Evolutionary conservation across 2,797 vertebrate species (phyloP).

Genomic region (Chiloscyllium punctatum): DNA sequence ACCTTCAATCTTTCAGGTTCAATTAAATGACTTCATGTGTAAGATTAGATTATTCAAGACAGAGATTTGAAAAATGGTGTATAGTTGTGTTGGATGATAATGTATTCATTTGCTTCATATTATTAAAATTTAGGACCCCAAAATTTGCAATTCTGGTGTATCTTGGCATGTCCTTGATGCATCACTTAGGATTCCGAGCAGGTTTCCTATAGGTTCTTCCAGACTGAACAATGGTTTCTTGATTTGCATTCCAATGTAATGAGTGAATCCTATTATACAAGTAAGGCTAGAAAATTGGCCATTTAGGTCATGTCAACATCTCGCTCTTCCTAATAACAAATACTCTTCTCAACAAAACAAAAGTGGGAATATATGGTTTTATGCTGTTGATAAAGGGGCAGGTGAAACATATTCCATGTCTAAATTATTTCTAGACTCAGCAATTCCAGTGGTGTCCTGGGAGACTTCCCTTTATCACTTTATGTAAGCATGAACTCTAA

Average conservation of each 20-base stretch:
- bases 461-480: no score
- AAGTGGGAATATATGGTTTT: no score
- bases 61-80: neutral
- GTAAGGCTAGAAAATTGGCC: neutral
- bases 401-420: no score
- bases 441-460: no score
- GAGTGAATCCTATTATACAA: neutral
- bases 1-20: conserved; percentile 18
- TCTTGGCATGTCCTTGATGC: neutral
- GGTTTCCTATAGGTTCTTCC: neutral
- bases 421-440: no score
- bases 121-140: neutral
- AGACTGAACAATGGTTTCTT: neutral
- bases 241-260: neutral
- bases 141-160: neutral
- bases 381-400: no score
- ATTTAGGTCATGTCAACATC: neutral
- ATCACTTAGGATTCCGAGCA: neutral
- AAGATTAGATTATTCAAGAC: no score
- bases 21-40: neutral
- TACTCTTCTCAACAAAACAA: no score
- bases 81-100: neutral
- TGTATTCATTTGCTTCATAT: neutral
- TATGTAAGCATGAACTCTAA: no score
- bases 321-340: neutral